Evolutionary conservation across 2,113 vertebrate genomes (phyloP).

Genomic region (Mirza zaza): DNA sequence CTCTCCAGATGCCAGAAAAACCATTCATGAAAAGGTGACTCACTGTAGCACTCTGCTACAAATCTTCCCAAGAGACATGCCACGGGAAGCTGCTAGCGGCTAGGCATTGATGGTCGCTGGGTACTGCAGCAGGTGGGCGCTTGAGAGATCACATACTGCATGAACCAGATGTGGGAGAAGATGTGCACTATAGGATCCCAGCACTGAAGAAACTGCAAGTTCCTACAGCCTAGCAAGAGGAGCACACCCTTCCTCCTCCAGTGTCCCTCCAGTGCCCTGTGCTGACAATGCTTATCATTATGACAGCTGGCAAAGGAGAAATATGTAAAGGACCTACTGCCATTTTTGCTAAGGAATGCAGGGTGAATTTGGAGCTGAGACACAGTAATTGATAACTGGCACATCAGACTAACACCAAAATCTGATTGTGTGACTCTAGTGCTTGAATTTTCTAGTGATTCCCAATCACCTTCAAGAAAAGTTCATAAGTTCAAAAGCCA

Average conservation of each 20-base stretch:
- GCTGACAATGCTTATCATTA: not conserved
- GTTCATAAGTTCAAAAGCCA: not conserved
- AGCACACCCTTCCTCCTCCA: not conserved
- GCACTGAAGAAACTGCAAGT: not conserved
- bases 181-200: not conserved
- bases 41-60: not conserved
- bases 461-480: not conserved
- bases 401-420: not conserved
- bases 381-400: not conserved
- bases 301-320: not conserved
- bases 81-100: not conserved
- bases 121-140: not conserved
- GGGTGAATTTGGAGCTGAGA: not conserved
- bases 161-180: not conserved
- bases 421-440: not conserved
- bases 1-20: not conserved
- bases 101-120: not conserved
- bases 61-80: not conserved
- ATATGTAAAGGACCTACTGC: not conserved
- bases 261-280: not conserved
- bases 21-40: not conserved
- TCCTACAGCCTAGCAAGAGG: not conserved
- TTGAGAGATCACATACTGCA: not conserved
- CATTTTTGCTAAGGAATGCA: not conserved
- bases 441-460: not conserved